These are phyloP conservation scores for Pollachius pollachius DNA, from an alignment of 2,113 vertebrate genomes.

Conservation along the genomic window DNA sequence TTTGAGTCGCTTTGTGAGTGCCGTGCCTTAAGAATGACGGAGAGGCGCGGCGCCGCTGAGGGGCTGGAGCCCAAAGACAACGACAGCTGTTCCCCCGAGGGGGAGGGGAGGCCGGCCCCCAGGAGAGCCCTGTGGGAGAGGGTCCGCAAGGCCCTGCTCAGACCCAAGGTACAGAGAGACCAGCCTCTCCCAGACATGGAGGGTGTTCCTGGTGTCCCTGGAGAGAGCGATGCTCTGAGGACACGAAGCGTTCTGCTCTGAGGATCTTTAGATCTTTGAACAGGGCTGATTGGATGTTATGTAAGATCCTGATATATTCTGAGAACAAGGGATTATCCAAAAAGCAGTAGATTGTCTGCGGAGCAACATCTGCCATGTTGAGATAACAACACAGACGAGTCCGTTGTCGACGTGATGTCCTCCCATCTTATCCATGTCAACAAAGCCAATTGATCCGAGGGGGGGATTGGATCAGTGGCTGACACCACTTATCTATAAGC, in stretches of 20 bases:
- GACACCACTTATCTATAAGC: slow-evolving; percentile 22
- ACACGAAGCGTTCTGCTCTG: too few relatives aligned
- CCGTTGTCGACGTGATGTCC: slow-evolving; percentile 13
- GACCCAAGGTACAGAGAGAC: slow-evolving; percentile 62
- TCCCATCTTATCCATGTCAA: slow-evolving; percentile 27
- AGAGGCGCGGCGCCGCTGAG: slow-evolving; percentile 16
- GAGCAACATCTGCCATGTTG: slow-evolving; percentile 34
- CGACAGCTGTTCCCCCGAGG: slow-evolving; percentile 24
- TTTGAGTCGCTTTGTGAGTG: too few relatives aligned
- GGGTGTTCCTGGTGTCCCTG: neutral
- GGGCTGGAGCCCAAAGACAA: slow-evolving; percentile 25
- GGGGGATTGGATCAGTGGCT: slow-evolving; percentile 34
- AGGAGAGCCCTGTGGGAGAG: slow-evolving; percentile 64
- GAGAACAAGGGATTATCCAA: slow-evolving; percentile 42
- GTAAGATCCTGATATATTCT: slow-evolving; percentile 28
- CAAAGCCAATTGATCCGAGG: slow-evolving; percentile 35
- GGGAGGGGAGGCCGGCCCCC: slow-evolving; percentile 37
- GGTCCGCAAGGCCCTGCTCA: slow-evolving; percentile 64
- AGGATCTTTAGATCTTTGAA: neutral
- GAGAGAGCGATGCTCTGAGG: too few relatives aligned
- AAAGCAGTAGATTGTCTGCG: slow-evolving; percentile 27
- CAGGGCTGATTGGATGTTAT: slow-evolving; percentile 4
- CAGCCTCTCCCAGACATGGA: neutral
- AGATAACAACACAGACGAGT: neutral
- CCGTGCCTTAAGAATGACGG: neutral